Percentiles rank a stretch among this genome's conserved stretches.
Evolutionary conservation across 2,113 vertebrate species (phyloP).

Genomic region (Coptodon bakossiorum): DNA sequence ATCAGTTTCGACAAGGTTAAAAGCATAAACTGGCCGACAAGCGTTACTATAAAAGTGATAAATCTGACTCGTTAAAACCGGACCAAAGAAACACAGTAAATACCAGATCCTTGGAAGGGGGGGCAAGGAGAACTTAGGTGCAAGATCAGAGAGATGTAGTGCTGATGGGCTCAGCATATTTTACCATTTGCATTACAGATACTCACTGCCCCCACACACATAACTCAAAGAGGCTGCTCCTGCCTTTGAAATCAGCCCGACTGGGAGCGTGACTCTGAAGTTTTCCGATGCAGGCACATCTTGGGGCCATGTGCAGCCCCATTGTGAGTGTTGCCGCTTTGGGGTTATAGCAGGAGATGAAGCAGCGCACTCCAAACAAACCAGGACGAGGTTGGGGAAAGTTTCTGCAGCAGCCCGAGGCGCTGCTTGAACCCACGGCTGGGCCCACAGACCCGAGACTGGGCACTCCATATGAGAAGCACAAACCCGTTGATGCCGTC

Average conservation of each 20-base stretch:
- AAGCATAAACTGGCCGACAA: constrained; percentile 12
- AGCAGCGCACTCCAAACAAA: constrained; percentile 39
- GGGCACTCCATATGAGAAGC: background rate
- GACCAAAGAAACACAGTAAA: background rate
- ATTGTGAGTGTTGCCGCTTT: background rate
- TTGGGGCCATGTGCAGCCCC: constrained; percentile 52
- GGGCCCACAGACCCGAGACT: background rate
- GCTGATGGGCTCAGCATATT: constrained; percentile 1
- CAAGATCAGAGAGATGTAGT: constrained; percentile 5
- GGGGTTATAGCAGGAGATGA: background rate
- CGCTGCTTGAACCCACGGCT: constrained; percentile 22
- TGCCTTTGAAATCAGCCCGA: constrained; percentile 39
- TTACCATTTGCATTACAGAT: constrained; percentile 36
- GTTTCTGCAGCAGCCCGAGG: constrained; percentile 24
- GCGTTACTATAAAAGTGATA: background rate
- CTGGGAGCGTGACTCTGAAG: constrained; percentile 23
- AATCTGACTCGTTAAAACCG: background rate
- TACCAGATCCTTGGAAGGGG: background rate
- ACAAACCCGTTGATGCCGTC: background rate
- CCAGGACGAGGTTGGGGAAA: constrained; percentile 1
- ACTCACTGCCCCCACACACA: background rate
- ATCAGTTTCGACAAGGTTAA: constrained; percentile 49
- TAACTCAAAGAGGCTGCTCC: constrained; percentile 6
- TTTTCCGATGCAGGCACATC: constrained; percentile 44
- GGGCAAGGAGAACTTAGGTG: background rate